Evolutionary conservation across 2,888 invertebrate genomes (phyloP).

Genomic region (Anagyrus pseudococci): DNA sequence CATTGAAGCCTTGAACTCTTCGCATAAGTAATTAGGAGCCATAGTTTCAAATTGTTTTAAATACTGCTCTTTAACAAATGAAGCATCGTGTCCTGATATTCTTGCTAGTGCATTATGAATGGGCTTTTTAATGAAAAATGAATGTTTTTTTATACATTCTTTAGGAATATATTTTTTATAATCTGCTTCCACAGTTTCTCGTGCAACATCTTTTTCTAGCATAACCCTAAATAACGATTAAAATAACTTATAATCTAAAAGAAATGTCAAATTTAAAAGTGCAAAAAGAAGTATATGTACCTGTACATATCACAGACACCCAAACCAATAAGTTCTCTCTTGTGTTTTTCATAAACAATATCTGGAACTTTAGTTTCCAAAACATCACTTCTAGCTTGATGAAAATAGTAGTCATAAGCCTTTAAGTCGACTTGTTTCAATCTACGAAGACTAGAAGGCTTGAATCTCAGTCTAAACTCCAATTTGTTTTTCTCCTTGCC

Average conservation of each 20-base stretch:
- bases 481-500: slow-evolving; percentile 66
- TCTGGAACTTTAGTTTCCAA: slow-evolving; percentile 80
- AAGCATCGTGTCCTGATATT: slow-evolving; percentile 70
- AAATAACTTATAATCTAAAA: not conserved
- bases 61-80: slow-evolving; percentile 80
- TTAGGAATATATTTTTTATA: slow-evolving; percentile 86
- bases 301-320: slow-evolving; percentile 86
- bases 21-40: slow-evolving; percentile 82
- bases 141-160: slow-evolving; percentile 76
- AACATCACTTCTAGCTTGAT: slow-evolving; percentile 84
- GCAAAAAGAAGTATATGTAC: slow-evolving; percentile 35
- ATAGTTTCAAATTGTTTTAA: slow-evolving; percentile 80
- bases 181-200: slow-evolving; percentile 75
- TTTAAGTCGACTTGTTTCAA: slow-evolving; percentile 73
- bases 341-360: slow-evolving; percentile 78
- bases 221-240: slow-evolving; percentile 69
- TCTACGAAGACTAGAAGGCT: slow-evolving; percentile 71
- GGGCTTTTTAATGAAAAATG: slow-evolving; percentile 77
- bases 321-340: slow-evolving; percentile 80
- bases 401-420: slow-evolving; percentile 86
- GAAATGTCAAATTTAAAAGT: slow-evolving; percentile 13
- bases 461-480: slow-evolving; percentile 83
- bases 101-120: slow-evolving; percentile 72
- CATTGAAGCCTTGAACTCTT: slow-evolving; percentile 74
- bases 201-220: slow-evolving; percentile 74